A percentile compares a stretch with the other conserved stretches of the same genome.
These are phyloP conservation scores for Lepeophtheirus nordmannii DNA, from an alignment of 2,888 invertebrate genomes.

Conservation along the genomic window DNA sequence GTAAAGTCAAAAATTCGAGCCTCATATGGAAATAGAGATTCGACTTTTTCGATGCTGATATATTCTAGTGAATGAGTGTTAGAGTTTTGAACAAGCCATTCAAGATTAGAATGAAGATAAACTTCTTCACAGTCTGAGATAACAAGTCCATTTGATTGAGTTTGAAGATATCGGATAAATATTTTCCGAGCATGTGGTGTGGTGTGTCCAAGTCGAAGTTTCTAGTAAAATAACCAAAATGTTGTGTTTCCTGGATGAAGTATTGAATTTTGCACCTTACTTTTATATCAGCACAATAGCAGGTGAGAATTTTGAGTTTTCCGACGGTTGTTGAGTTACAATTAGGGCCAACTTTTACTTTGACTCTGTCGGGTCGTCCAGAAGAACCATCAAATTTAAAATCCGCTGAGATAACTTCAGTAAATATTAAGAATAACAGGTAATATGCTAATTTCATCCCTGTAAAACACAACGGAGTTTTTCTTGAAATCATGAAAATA, in stretches of 20 bases:
- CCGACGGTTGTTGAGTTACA: background rate
- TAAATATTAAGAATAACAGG: background rate
- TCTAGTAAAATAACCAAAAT: background rate
- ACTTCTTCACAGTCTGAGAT: background rate
- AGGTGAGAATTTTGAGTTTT: background rate
- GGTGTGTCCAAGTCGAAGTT: background rate
- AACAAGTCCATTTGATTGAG: background rate
- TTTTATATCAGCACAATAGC: background rate
- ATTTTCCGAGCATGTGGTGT: conserved; percentile 6
- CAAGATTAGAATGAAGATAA: background rate
- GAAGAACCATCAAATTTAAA: conserved; percentile 1
- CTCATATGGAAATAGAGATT: background rate
- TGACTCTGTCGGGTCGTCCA: background rate
- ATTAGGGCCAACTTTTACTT: background rate
- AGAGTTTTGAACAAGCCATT: background rate
- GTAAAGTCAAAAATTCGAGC: background rate
- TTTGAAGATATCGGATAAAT: background rate
- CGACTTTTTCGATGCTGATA: background rate
- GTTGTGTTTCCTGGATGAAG: too few species aligned
- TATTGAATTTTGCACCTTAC: background rate
- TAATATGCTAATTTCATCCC: background rate
- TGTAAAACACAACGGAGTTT: background rate
- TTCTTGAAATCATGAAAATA: background rate
- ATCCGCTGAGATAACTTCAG: background rate
- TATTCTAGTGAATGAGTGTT: background rate